Percentiles rank a stretch among this genome's conserved stretches.
phyloP scores from a whole-genome alignment of 2,797 vertebrate species.

The Betta splendens region DNA sequence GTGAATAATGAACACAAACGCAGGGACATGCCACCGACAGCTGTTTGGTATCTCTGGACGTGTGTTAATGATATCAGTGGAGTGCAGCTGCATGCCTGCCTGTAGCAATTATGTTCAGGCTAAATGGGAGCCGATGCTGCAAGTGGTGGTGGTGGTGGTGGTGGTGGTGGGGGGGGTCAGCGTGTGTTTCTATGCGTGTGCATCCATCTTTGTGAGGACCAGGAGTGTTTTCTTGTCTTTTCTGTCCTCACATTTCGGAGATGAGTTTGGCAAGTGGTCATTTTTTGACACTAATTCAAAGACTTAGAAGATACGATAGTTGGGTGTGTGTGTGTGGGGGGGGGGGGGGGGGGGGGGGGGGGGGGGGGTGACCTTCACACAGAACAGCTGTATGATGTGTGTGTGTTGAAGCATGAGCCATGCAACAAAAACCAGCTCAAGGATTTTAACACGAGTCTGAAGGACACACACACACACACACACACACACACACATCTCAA shows the following conservation, averaged over 20 bases:
- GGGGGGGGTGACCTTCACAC: constrained; percentile 58
- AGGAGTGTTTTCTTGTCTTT: not conserved
- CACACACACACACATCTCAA: constrained; percentile 30
- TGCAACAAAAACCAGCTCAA: constrained; percentile 66
- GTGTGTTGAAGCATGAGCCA: constrained; percentile 32
- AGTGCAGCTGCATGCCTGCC: constrained; percentile 80
- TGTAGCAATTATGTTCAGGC: constrained; percentile 73
- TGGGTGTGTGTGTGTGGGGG: too few relatives aligned
- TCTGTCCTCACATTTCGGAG: not conserved
- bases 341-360: constrained; percentile 1
- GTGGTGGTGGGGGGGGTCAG: constrained; percentile 25
- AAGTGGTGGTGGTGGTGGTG: constrained; percentile 42
- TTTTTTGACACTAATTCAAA: not conserved
- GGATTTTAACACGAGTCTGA: constrained; percentile 56
- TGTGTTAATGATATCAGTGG: constrained; percentile 73
- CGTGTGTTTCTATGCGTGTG: constrained; percentile 16
- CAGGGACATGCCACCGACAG: constrained; percentile 63
- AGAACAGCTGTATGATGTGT: constrained; percentile 58
- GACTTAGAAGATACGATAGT: too few relatives aligned
- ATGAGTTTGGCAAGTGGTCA: not conserved
- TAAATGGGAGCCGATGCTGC: constrained; percentile 62
- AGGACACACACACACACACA: constrained; percentile 18
- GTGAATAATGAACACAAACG: constrained; percentile 74
- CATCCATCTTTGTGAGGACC: constrained; percentile 2
- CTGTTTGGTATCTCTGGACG: constrained; percentile 71